Evolutionary conservation across 2,113 vertebrate genomes (phyloP), one percentile per base, ranked within the genome.

Genomic region (Raja brachyura): DNA sequence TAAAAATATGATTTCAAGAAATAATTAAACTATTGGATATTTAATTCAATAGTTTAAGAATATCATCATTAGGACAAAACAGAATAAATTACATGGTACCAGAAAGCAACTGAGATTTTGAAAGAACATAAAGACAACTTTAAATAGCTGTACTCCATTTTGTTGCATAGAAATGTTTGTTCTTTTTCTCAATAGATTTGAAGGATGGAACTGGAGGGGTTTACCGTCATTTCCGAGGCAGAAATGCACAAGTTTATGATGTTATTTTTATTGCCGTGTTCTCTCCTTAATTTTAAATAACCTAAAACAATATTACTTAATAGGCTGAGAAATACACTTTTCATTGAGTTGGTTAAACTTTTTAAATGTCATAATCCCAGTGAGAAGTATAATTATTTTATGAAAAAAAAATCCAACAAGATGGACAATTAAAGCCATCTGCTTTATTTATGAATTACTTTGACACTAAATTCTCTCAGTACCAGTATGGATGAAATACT

Each of bases 231-330:
- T 85, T 86, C 81, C 28, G 31, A 88, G 28, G 16, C 1, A 88
- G 54, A 77, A 39, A 33, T 81, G 18, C 28, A 68, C 31, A 25
- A 75, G n/a, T 88, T 61, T 93, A 76, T 78, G 33, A 16, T 33
- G 39, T 48, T 48, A 78, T n/a, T 20, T 68, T 83, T 56, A 93
- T 13, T 61, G 39, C 14, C 66, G 63, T 48, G 94, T 96, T 96
- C 96, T 97, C 97, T 96, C 96, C 96, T 97, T 96, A 96, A 95
- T 96, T 96, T 94, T 94, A 96, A 94, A 95, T 94, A 96, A 73
- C 20, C 0, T 16, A 96, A 96, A 95, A 96, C 95, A 96, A 95
- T 93, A 94, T 95, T 95, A 93, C 96, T 96, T 94, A 95, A 94
- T 95, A 95, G 94, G 95, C 95, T 95, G 95, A 95, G 95, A 94